Percentiles rank a stretch among this genome's conserved stretches.
Conservation (phyloP, 2,888 invertebrate genomes). For the Scrobipalpa costella region DNA sequence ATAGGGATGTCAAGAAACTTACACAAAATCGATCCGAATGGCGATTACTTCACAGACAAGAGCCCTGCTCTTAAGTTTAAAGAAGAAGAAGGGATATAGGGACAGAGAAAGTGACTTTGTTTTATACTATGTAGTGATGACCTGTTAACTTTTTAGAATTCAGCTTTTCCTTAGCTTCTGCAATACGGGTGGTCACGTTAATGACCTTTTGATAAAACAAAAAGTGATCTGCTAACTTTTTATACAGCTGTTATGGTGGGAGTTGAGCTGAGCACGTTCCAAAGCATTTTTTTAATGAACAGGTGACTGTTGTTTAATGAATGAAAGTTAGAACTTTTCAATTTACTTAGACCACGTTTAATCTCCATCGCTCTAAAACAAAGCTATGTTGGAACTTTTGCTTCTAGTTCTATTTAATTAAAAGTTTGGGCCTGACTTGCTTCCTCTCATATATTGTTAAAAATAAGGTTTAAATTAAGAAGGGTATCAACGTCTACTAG, state of each 20-base stretch:
- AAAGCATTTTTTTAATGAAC: not conserved
- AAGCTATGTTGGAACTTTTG: not conserved
- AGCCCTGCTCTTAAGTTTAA: too few relatives aligned
- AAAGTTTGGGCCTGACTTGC: too few relatives aligned
- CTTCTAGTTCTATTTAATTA: not conserved
- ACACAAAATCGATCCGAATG: too few relatives aligned
- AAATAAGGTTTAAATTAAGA: too few relatives aligned
- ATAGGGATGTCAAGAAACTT: too few relatives aligned
- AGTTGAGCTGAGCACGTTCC: constrained; percentile 5
- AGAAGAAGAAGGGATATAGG: too few relatives aligned
- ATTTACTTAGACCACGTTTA: not conserved
- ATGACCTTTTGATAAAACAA: constrained; percentile 8
- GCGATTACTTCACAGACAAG: too few relatives aligned
- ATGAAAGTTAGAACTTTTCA: not conserved
- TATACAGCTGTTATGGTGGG: not conserved
- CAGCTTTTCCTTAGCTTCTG: not conserved
- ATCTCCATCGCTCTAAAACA: not conserved
- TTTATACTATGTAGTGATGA: too few relatives aligned
- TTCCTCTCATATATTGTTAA: too few relatives aligned
- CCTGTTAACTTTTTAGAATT: not conserved
- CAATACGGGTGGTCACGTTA: not conserved
- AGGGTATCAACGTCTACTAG: too few relatives aligned
- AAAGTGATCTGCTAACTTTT: not conserved
- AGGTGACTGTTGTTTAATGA: not conserved
- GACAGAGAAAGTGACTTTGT: too few relatives aligned